Percentiles rank a stretch among this genome's conserved stretches.
Evolutionary conservation across 2,888 invertebrate species (phyloP).

Genomic region (Monochamus alternatus): DNA sequence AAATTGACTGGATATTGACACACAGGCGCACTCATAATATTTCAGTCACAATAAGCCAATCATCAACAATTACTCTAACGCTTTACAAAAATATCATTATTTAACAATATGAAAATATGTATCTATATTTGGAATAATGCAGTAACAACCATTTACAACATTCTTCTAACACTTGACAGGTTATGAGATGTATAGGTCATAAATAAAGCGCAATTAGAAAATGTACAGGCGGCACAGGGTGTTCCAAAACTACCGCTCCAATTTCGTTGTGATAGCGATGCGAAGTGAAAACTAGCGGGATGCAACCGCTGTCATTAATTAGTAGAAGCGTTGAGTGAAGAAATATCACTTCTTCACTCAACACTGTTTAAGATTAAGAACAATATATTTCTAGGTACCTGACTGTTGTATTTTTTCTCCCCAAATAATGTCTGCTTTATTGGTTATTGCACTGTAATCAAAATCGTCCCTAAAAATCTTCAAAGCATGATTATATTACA

Average conservation of each 20-base stretch:
- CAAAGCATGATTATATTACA: too few relatives aligned
- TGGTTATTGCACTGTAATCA: too few relatives aligned
- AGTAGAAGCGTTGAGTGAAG: too few relatives aligned
- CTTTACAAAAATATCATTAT: conserved; percentile 10
- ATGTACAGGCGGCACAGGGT: not conserved
- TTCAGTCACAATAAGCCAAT: not conserved
- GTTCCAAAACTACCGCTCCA: not conserved
- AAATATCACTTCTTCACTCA: too few relatives aligned
- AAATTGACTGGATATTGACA: conserved; percentile 8
- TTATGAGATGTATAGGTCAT: not conserved
- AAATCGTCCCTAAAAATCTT: too few relatives aligned
- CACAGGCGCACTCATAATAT: not conserved
- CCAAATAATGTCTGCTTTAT: too few relatives aligned
- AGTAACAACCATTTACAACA: conserved; percentile 21
- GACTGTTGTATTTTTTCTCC: too few relatives aligned
- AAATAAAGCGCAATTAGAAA: conserved; percentile 1
- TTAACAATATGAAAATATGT: conserved; percentile 5
- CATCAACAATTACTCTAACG: not conserved
- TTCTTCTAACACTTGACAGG: conserved; percentile 10
- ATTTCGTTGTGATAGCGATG: too few relatives aligned
- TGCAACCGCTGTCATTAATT: too few relatives aligned
- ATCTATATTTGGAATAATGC: conserved; percentile 3
- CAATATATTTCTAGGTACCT: too few relatives aligned
- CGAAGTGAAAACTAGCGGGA: too few relatives aligned
- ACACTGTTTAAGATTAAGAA: too few relatives aligned